These are phyloP conservation scores for Lathamus discolor DNA, from an alignment of 2,113 vertebrate species.

Conservation along the genomic window DNA sequence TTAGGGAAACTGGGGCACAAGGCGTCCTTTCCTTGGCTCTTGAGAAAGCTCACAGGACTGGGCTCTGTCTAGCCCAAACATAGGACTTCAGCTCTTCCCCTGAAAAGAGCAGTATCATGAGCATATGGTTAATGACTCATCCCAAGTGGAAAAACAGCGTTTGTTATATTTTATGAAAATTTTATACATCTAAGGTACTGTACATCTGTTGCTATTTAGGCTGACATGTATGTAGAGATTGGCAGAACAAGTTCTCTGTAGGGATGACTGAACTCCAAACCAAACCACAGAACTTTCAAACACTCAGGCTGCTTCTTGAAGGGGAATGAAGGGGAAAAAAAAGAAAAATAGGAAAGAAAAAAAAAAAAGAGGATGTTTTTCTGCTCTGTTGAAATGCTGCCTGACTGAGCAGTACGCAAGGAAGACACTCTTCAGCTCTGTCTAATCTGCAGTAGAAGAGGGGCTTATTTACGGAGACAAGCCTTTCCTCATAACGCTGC, in stretches of 20 bases:
- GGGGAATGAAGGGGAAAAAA: conserved; percentile 60
- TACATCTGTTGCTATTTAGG: conserved; percentile 84
- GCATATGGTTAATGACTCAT: conserved; percentile 83
- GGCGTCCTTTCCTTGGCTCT: background rate
- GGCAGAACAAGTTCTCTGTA: conserved; percentile 79
- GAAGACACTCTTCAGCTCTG: conserved; percentile 40
- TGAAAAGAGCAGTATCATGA: conserved; percentile 68
- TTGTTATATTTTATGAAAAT: conserved; percentile 79
- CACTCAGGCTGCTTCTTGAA: conserved; percentile 72
- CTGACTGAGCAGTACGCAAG: conserved; percentile 63
- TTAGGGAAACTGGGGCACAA: background rate
- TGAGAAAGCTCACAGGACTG: background rate
- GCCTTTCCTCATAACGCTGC: background rate
- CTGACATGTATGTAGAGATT: conserved; percentile 84
- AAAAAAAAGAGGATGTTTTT: conserved; percentile 42
- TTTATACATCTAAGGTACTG: conserved; percentile 79
- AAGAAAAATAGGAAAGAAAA: background rate
- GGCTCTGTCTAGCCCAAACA: conserved; percentile 42
- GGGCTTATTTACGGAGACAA: conserved; percentile 6
- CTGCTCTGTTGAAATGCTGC: conserved; percentile 72
- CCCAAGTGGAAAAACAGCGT: conserved; percentile 80
- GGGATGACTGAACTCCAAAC: conserved; percentile 82
- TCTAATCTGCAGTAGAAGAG: background rate
- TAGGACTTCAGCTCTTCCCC: conserved; percentile 51
- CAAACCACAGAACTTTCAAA: conserved; percentile 82